Evolutionary conservation across 37 sponge, comb jelly and placozoan species (phyloP), one percentile per base, ranked within the genome.

Genomic region (Cliona cf. orientalis): DNA sequence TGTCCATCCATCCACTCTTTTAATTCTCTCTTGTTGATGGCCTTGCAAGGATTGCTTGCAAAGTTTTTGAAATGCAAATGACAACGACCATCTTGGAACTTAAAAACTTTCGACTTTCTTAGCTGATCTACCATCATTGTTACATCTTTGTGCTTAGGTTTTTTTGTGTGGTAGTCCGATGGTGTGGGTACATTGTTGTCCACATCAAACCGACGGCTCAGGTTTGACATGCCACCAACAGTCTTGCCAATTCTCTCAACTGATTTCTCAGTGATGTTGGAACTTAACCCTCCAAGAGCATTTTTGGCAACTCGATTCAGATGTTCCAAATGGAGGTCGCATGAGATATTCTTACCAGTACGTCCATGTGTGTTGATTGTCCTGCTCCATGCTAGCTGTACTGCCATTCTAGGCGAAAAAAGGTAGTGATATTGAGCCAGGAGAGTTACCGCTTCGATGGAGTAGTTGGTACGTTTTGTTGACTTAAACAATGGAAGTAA

Each of bases 311-410:
- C 46, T 40, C 72, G 45, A 46, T 71, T 39, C 46, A 71, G 22
- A 29, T 71, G 72, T 42, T 71, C 72, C 72, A 71, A 42, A 44
- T 71, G 72, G 21, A 71, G 31, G 31, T 71, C 72, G 23, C 45
- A 45, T n/a, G 72, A 6, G 2, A 71, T 71, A 5, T 71, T 40
- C 31, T 42, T 71, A 31, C 72, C 72, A 4, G 72, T 43, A n/a
- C n/a, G 23, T 41, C 72, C 72, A 42, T 72, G 9, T 9, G 61
- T 46, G 23, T 73, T 73, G 1, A 73, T 25, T 11, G 34, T 31
- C 34, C 74, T 5, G 28, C 74, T 46, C 74, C 74, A 73, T 29
- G 29, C 32, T 6, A 73, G 56, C 44, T 73, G 74, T 25, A 1
- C 29, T 28, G 63, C 65, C 65, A 44, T 22, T 0, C 64, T 41